Percentiles rank a stretch among this genome's conserved stretches.
Conservation (phyloP, 2,113 vertebrate species). For the Ochotona curzoniae region DNA sequence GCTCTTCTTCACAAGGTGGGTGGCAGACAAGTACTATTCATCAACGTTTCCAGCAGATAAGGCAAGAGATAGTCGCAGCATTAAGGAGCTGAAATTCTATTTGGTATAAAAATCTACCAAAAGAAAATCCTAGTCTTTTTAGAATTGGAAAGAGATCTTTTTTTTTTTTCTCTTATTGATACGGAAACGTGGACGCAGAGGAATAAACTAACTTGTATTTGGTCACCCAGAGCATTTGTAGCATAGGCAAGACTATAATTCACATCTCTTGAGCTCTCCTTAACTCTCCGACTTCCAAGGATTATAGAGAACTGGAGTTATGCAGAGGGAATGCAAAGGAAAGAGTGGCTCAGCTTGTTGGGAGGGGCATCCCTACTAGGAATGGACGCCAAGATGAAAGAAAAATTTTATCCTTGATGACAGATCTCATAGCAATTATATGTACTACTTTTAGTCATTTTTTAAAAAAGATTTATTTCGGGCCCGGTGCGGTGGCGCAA, state of each 20-base stretch:
- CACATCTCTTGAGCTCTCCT: not conserved
- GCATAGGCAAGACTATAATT: constrained; percentile 1
- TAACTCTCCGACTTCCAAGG: not conserved
- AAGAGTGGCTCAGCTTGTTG: not conserved
- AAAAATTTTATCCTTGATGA: not conserved
- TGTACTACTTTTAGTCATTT: not conserved
- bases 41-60: constrained; percentile 40
- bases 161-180: constrained; percentile 25
- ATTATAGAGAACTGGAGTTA: not conserved
- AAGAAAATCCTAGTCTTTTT: not conserved
- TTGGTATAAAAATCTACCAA: constrained; percentile 19
- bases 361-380: not conserved
- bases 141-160: constrained; percentile 25
- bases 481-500: too few species aligned
- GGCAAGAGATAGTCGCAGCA: not conserved
- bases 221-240: not conserved
- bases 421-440: constrained; percentile 12
- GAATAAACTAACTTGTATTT: constrained; percentile 42
- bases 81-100: constrained; percentile 33
- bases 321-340: constrained; percentile 12
- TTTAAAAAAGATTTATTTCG: too few species aligned
- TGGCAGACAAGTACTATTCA: constrained; percentile 28
- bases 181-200: not conserved
- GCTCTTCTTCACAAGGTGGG: constrained; percentile 18
- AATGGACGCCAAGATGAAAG: not conserved